These are phyloP conservation scores for Oscheius sp. DNA, from an alignment of 2,888 invertebrate species.

Conservation along the genomic window DNA sequence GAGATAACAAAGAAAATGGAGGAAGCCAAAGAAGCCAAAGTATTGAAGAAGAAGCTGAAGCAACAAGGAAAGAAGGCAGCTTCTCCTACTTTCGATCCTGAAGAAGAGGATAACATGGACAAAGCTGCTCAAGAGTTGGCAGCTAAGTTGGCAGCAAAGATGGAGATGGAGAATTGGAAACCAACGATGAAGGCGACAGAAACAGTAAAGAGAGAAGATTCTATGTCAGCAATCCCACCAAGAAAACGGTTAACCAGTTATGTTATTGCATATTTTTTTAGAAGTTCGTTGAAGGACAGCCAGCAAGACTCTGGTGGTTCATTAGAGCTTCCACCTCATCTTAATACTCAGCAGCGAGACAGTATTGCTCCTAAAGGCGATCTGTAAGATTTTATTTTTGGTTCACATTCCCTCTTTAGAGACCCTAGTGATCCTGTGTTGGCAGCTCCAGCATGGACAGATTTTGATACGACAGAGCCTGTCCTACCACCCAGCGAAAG, in stretches of 20 bases:
- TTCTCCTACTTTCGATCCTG: conserved; percentile 55
- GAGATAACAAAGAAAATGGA: conserved; percentile 59
- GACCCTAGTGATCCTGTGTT: conserved; percentile 26
- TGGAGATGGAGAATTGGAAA: conserved; percentile 60
- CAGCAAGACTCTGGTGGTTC: conserved; percentile 53
- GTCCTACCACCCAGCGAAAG: conserved; percentile 65
- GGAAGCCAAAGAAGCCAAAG: conserved; percentile 61
- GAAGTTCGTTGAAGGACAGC: conserved; percentile 48
- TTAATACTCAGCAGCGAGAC: conserved; percentile 37
- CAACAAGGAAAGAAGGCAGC: conserved; percentile 52
- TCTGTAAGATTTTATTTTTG: conserved; percentile 31
- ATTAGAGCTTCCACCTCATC: conserved; percentile 44
- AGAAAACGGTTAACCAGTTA: conserved; percentile 35
- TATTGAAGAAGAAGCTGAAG: conserved; percentile 65
- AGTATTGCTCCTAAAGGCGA: conserved; percentile 48
- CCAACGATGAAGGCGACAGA: conserved; percentile 37
- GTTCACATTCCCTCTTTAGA: neutral
- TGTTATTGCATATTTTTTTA: conserved; percentile 2
- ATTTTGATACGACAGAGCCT: conserved; percentile 57
- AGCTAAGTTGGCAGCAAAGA: conserved; percentile 57
- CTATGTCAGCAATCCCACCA: conserved; percentile 48
- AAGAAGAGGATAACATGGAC: conserved; percentile 67
- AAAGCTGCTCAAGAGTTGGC: conserved; percentile 65
- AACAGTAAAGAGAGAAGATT: conserved; percentile 37
- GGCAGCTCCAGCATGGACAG: conserved; percentile 57